Evolutionary conservation across 2,888 invertebrate genomes (phyloP).

Genomic region (Parochlus steinenii): DNA sequence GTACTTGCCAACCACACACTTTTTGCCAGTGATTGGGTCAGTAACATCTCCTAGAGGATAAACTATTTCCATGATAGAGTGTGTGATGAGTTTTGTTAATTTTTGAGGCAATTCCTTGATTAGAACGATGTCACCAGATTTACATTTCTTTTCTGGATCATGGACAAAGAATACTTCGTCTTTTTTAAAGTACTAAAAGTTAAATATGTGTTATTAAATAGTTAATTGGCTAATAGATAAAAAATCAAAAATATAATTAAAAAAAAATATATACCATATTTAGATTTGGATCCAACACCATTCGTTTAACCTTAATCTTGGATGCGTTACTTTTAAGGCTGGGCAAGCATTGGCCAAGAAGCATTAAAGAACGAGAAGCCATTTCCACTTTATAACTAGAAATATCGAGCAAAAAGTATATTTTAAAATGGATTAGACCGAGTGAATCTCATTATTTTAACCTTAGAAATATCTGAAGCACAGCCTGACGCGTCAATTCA

Average conservation of each 20-base stretch:
- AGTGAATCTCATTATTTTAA: too few species aligned
- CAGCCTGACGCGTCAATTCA: too few species aligned
- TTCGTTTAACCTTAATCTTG: slow-evolving; percentile 57
- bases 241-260: slow-evolving; percentile 11
- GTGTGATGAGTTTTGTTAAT: slow-evolving; percentile 59
- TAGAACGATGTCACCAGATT: slow-evolving; percentile 68
- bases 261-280: slow-evolving; percentile 45
- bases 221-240: slow-evolving; percentile 8
- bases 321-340: slow-evolving; percentile 59
- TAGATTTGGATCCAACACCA: slow-evolving; percentile 58
- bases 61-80: slow-evolving; percentile 61
- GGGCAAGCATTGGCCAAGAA: slow-evolving; percentile 66
- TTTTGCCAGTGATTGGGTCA: slow-evolving; percentile 73
- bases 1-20: slow-evolving; percentile 53
- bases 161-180: slow-evolving; percentile 56
- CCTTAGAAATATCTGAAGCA: too few species aligned
- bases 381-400: slow-evolving; percentile 30
- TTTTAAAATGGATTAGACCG: too few species aligned
- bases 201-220: slow-evolving; percentile 13
- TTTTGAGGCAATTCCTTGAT: slow-evolving; percentile 56
- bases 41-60: slow-evolving; percentile 69
- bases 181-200: slow-evolving; percentile 64
- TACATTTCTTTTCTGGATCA: slow-evolving; percentile 60
- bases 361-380: slow-evolving; percentile 34
- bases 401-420: too few species aligned